Evolutionary conservation across 2,888 invertebrate species (phyloP), one percentile per base, ranked within the genome.

Genomic region (Agrotis exclamationis): DNA sequence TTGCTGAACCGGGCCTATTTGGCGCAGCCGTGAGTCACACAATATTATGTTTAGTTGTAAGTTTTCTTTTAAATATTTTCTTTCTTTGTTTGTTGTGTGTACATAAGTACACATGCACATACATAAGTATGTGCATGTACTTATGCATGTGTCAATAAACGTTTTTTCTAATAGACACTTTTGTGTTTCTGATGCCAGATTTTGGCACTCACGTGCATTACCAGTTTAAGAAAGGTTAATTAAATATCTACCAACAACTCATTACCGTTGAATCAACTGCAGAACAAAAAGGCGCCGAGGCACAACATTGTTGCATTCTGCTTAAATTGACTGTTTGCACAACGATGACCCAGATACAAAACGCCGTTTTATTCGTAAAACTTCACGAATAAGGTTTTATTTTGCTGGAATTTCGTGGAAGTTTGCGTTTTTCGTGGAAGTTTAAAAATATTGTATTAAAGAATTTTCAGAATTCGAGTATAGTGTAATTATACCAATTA

Each of bases 291-390:
- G n/a, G 33, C 45, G 39, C 20, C 45, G 69, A 58, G 33, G 53
- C 76, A 44, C 13, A 80, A 62, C 62, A 64, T 28, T 62, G 56
- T 45, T 70, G 53, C 33, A 45, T 50, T 47, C 44, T 39, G 73
- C 28, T 70, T 58, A 62, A 77, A 62, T 65, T 70, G 28, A 47
- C 62, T 70, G 76, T 68, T 70, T 63, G 44, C 47, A 54, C 51
- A 68, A 54, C 39, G 39, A 20, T 70, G 76, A 51, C 83, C 83
- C 9, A 70, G 57, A 66, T 75, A 47, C 47, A 47, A 70, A 68
- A 67, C 39, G 13, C 13, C 54, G 57, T 39, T 65, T 66, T 64
- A 54, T 70, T 70, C 58, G 24, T 33, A 11, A 54, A 51, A 28
- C 11, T 51, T 44, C 5, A 28, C 24, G 20, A 51, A 24, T 39